Evolutionary conservation across 2,888 invertebrate genomes (phyloP).

Genomic region (Brachylomia viminalis): DNA sequence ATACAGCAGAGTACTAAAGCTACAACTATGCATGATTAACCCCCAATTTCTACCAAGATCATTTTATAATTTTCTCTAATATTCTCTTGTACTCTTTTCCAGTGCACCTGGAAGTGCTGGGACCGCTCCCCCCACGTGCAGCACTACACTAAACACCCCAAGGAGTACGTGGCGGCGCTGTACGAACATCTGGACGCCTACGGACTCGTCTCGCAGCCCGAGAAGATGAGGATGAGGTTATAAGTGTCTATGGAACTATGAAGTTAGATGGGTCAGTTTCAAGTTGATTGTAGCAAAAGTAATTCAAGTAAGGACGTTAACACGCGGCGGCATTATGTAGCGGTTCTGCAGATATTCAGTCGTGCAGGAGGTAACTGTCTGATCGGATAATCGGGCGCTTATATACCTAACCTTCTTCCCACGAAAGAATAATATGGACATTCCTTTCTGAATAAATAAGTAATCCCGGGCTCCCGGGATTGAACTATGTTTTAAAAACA

Average conservation of each 20-base stretch:
- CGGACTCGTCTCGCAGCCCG: slow-evolving; percentile 86
- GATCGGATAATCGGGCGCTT: too few species aligned
- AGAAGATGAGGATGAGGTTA: slow-evolving; percentile 81
- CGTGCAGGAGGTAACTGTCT: too few species aligned
- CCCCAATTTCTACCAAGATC: neutral
- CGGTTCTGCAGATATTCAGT: too few species aligned
- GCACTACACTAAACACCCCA: slow-evolving; percentile 92
- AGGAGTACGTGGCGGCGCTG: slow-evolving; percentile 92
- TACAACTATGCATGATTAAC: neutral
- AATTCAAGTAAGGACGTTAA: too few species aligned
- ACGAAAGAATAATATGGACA: too few species aligned
- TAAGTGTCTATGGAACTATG: slow-evolving; percentile 53
- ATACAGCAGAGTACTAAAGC: neutral
- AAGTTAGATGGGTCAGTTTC: slow-evolving; percentile 13
- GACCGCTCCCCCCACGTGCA: slow-evolving; percentile 94
- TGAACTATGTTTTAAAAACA: too few species aligned
- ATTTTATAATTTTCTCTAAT: neutral
- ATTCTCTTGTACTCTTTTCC: slow-evolving; percentile 43
- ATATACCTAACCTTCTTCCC: too few species aligned
- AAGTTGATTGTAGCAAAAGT: too few species aligned
- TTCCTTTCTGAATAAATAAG: too few species aligned
- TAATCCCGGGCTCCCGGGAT: too few species aligned
- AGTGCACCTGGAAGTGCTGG: slow-evolving; percentile 94
- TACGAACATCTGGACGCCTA: slow-evolving; percentile 91
- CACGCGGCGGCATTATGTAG: too few species aligned